phyloP scores from a whole-genome alignment of 30 jellyfish, hydroid and myxozoan genomes.

The Calvadosia cruxmelitensis region DNA sequence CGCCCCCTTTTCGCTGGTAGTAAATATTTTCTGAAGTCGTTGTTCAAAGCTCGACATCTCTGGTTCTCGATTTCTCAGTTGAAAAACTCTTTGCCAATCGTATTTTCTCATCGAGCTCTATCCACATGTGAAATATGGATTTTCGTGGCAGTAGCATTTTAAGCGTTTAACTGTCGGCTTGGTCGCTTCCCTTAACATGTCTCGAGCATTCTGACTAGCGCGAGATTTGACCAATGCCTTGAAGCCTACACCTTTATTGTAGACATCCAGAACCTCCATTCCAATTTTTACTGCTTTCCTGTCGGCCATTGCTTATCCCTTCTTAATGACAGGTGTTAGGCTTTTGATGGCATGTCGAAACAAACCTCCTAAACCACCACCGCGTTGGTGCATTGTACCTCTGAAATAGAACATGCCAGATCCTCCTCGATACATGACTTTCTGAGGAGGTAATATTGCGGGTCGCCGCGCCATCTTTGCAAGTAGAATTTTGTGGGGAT shows the following conservation, averaged over 20 bases:
- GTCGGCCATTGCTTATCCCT: constrained; percentile 6
- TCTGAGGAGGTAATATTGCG: not conserved
- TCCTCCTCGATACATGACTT: too few relatives aligned
- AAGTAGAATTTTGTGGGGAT: not conserved
- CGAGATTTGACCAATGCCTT: constrained; percentile 5
- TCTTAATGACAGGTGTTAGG: not conserved
- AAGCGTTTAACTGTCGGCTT: not conserved
- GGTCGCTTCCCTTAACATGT: not conserved
- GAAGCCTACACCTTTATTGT: not conserved
- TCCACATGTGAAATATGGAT: too few relatives aligned
- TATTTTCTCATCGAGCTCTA: too few relatives aligned
- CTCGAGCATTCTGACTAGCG: not conserved
- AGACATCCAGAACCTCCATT: not conserved
- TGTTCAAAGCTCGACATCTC: too few relatives aligned
- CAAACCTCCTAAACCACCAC: constrained; percentile 4
- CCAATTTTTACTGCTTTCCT: constrained; percentile 20
- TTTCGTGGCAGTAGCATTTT: too few relatives aligned
- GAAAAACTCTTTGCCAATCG: too few relatives aligned
- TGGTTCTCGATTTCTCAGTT: too few relatives aligned
- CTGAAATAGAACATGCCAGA: not conserved
- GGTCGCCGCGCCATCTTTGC: not conserved
- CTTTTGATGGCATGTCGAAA: constrained; percentile 8
- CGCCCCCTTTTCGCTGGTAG: too few relatives aligned
- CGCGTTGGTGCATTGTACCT: not conserved
- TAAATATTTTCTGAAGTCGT: too few relatives aligned